Percentiles rank a stretch among this genome's conserved stretches.
phyloP scores from a whole-genome alignment of 2,888 invertebrate genomes.

The Spodoptera exigua region DNA sequence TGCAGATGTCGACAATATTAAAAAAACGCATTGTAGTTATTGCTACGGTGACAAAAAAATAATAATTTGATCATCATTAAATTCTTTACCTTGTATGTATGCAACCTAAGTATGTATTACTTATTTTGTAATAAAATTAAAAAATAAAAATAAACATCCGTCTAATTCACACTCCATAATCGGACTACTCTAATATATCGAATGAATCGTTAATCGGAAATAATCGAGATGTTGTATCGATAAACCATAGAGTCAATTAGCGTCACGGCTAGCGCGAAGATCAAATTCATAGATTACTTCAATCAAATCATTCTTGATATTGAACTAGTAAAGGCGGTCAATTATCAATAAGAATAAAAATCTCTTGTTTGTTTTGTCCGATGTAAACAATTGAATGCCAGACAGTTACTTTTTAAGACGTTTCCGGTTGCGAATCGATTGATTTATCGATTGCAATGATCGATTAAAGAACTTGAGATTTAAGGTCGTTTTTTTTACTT shows the following conservation, averaged over 20 bases:
- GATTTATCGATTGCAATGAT: constrained; percentile 45
- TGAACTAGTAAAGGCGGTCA: constrained; percentile 56
- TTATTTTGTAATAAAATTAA: constrained; percentile 25
- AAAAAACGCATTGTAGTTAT: no score
- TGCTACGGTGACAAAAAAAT: no score
- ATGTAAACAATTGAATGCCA: constrained; percentile 54
- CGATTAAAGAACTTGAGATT: constrained; percentile 15
- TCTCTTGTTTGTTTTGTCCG: constrained; percentile 40
- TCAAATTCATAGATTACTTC: constrained; percentile 74
- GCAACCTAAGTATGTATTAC: no score
- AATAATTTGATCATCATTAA: no score
- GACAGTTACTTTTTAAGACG: constrained; percentile 31
- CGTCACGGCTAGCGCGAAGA: constrained; percentile 78
- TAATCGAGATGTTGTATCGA: constrained; percentile 67
- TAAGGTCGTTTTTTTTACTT: constrained; percentile 26
- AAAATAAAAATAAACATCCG: constrained; percentile 48
- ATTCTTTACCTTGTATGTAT: no score
- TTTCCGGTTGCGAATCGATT: constrained; percentile 45
- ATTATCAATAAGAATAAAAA: constrained; percentile 32
- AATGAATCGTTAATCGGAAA: constrained; percentile 66
- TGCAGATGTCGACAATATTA: no score
- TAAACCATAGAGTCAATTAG: constrained; percentile 80
- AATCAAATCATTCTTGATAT: constrained; percentile 72
- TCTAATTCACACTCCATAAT: constrained; percentile 54
- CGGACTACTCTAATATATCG: constrained; percentile 39